Conservation (phyloP, 2,888 invertebrate species). For the Pseudococcus jackbeardsleyi region DNA sequence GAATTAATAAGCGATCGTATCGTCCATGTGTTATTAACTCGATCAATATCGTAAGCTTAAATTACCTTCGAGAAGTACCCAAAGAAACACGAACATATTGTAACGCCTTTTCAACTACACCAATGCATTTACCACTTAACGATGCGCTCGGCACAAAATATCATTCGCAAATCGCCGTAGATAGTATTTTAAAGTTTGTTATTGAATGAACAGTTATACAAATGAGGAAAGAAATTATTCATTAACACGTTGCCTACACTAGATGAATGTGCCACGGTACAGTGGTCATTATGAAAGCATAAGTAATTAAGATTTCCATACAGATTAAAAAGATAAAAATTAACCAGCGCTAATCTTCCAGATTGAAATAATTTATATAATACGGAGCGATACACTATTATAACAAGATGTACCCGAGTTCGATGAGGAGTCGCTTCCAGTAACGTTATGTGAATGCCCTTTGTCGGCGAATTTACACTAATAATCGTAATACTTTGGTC, state of each 20-base stretch:
- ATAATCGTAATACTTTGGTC: background rate
- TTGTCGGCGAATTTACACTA: background rate
- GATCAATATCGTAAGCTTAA: background rate
- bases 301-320: constrained; percentile 36
- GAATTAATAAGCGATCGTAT: background rate
- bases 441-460: background rate
- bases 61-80: background rate
- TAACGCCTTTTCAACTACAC: background rate
- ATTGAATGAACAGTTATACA: constrained; percentile 29
- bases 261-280: background rate
- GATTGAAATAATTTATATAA: constrained; percentile 7
- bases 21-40: background rate
- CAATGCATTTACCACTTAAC: background rate
- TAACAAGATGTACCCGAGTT: background rate
- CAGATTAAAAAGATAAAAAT: constrained; percentile 33
- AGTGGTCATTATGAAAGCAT: constrained; percentile 35
- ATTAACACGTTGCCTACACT: constrained; percentile 13
- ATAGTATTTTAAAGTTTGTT: background rate
- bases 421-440: background rate
- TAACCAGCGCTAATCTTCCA: constrained; percentile 18
- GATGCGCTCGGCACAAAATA: background rate
- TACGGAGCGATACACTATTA: background rate
- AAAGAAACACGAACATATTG: background rate
- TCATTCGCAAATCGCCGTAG: background rate
- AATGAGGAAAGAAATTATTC: constrained; percentile 46